A percentile compares a stretch with the other conserved stretches of the same genome.
Conservation (phyloP, 2,888 invertebrate genomes). For the Leptinotarsa peninsularis region DNA sequence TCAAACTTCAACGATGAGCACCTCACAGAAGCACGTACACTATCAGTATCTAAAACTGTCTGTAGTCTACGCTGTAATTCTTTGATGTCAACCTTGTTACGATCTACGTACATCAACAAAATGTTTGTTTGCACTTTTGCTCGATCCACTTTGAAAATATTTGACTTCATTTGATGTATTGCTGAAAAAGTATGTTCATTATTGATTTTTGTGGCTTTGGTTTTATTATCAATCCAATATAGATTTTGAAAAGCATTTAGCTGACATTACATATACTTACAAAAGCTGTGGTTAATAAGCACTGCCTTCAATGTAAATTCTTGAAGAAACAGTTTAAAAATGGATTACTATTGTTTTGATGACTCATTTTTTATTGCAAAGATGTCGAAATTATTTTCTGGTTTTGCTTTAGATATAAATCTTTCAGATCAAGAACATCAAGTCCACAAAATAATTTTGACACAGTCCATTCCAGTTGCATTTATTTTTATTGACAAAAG, state of each 20-base stretch:
- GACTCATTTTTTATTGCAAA: no score
- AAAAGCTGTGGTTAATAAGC: constrained; percentile 1
- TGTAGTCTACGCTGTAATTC: constrained; percentile 71
- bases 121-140: constrained; percentile 80
- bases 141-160: constrained; percentile 74
- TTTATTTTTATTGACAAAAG: no score
- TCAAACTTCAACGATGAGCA: constrained; percentile 72
- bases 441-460: no score
- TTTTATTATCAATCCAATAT: neutral
- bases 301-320: neutral
- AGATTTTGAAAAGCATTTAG: neutral
- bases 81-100: constrained; percentile 69
- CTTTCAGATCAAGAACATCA: no score
- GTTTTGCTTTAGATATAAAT: no score
- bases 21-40: constrained; percentile 71
- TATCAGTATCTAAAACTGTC: constrained; percentile 66
- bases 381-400: no score
- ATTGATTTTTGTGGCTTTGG: neutral
- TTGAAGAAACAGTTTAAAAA: no score
- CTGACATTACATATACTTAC: neutral
- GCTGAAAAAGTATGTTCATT: constrained; percentile 64
- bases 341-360: no score
- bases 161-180: constrained; percentile 72
- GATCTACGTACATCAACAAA: constrained; percentile 73
- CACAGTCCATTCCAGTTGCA: no score